Evolutionary conservation across 2,888 invertebrate species (phyloP).

Genomic region (Netelia virgata): DNA sequence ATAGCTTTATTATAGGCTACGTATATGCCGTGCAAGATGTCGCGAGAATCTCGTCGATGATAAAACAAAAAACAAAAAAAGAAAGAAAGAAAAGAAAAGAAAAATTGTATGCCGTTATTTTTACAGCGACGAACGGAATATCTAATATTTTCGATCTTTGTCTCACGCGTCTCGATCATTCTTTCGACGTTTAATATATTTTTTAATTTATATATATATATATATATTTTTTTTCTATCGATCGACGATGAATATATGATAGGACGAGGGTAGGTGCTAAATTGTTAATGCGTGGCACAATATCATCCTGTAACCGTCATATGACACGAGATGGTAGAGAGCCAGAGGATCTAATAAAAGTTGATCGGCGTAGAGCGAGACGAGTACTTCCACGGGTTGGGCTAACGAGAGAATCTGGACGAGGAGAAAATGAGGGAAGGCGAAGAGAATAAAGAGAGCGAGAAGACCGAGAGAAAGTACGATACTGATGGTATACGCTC

Average conservation of each 20-base stretch:
- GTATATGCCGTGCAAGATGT: not conserved
- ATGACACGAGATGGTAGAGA: not conserved
- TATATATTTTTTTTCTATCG: not conserved
- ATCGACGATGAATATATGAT: too few species aligned
- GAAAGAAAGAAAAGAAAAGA: not conserved
- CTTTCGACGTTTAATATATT: not conserved
- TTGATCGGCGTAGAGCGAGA: constrained; percentile 77
- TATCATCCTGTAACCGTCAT: not conserved
- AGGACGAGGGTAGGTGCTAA: not conserved
- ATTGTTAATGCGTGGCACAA: not conserved
- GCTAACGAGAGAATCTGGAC: constrained; percentile 66
- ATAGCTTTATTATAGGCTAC: not conserved
- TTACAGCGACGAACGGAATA: not conserved
- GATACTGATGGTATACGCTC: constrained; percentile 54
- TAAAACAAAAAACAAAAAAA: not conserved
- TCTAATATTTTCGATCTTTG: not conserved
- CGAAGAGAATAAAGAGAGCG: constrained; percentile 39
- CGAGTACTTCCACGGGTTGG: not conserved
- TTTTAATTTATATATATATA: not conserved
- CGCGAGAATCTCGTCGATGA: constrained; percentile 11
- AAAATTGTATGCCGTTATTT: not conserved
- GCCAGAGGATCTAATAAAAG: constrained; percentile 79
- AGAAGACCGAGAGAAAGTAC: constrained; percentile 34
- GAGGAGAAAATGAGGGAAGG: constrained; percentile 37
- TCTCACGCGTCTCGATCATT: too few species aligned